Conservation (phyloP, 2,113 vertebrate genomes). For the Poeciliopsis retropinna region DNA sequence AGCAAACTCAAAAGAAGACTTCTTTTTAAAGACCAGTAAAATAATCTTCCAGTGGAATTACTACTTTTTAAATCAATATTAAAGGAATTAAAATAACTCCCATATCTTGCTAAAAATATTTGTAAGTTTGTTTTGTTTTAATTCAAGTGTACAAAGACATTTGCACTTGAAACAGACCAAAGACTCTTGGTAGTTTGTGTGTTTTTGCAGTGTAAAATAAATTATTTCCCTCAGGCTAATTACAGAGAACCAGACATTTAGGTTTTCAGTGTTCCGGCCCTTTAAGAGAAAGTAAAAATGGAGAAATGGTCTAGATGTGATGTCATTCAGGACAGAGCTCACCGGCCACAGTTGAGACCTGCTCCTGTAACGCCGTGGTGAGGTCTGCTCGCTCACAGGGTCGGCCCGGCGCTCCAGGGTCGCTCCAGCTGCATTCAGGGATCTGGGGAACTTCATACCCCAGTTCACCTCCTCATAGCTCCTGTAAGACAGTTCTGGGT, state of each 20-base stretch:
- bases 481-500: conserved; percentile 41
- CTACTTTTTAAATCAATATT: too few species aligned
- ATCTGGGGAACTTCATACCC: conserved; percentile 73
- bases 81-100: too few species aligned
- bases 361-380: conserved; percentile 65
- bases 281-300: background rate
- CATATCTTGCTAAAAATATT: too few species aligned
- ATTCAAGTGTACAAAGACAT: too few species aligned
- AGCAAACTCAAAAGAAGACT: too few species aligned
- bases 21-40: too few species aligned
- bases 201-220: background rate
- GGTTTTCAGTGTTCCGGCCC: background rate
- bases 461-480: conserved; percentile 75
- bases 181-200: too few species aligned
- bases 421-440: conserved; percentile 58
- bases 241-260: background rate
- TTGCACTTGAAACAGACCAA: too few species aligned
- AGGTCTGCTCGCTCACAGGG: conserved; percentile 65
- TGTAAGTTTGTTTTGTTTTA: too few species aligned
- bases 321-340: conserved; percentile 20
- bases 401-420: conserved; percentile 70
- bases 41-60: too few species aligned
- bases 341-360: conserved; percentile 78
- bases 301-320: background rate
- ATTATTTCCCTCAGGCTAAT: background rate